Evolutionary conservation across 2,113 vertebrate species (phyloP), one percentile per base, ranked within the genome.

Genomic region (Crotophaga sulcirostris): DNA sequence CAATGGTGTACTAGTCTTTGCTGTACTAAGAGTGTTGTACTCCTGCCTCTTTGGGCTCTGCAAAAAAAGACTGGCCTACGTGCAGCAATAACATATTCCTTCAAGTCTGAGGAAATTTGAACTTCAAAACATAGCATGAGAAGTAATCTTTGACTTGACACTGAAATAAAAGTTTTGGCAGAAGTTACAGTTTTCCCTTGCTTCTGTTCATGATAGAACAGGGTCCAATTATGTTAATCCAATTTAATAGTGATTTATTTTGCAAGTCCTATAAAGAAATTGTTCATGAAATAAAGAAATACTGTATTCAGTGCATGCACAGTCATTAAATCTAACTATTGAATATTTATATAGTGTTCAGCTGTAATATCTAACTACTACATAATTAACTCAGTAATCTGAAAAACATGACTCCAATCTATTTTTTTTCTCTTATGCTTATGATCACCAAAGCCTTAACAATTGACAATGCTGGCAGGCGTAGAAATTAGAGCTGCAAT

Each of bases 301-400:
- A 58, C 7, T 38, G 28, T 34, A 93, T 80, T 90, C 74, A 74
- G 38, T 9, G 63, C 63, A 76, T 0, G 0, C 11, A 36, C 23
- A 8, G 55, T 18, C 72, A 90, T 88, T 86, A 90, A 76, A 67
- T 66, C 31, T 62, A 84, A 36, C 66, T 76, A 79, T 31, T 83
- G 70, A 76, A 67, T 33, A 76, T 85, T 95, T 80, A 79, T 54
- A 64, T 26, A 20, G 23, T 59, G 33, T 74, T 89, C 72, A n/a
- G 60, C 47, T 81, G 34, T 70, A 94, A 67, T 31, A 87, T 79
- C 76, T 83, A 94, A 47, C 59, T 76, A 68, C 3, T 33, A 77
- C 56, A 70, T 72, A 88, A 96, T 90, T 93, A 96, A 88, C 56
- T 83, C 4, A 4, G 58, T 86, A 70, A 94, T 95, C 10, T 91